phyloP scores from a whole-genome alignment of 2,113 vertebrate species.

The Indicator indicator region DNA sequence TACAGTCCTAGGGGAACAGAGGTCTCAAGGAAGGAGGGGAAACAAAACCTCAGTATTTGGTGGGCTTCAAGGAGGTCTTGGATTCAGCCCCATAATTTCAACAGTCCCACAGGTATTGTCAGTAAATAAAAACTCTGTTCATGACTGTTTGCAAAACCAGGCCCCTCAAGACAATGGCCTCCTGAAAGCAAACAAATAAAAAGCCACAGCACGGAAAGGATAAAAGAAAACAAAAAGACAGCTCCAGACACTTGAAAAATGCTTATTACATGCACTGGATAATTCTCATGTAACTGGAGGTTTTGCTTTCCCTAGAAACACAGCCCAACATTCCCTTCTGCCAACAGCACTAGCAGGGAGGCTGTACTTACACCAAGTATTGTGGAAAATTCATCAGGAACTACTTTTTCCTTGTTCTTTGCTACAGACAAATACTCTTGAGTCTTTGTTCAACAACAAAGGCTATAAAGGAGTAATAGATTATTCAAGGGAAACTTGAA shows the following conservation, averaged over 20 bases:
- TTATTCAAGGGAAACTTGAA: not conserved
- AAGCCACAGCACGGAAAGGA: not conserved
- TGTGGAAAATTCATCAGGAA: not conserved
- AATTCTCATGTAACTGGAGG: not conserved
- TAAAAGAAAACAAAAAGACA: not conserved
- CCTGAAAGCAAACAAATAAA: not conserved
- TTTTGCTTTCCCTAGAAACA: not conserved
- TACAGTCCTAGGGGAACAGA: not conserved
- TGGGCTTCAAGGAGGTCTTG: not conserved
- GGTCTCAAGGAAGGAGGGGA: not conserved
- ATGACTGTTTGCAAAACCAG: not conserved
- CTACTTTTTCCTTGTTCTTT: not conserved
- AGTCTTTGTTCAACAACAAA: not conserved
- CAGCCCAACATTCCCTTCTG: not conserved
- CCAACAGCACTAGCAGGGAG: not conserved
- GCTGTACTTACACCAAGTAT: not conserved
- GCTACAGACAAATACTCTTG: not conserved
- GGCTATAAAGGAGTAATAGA: not conserved
- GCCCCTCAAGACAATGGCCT: not conserved
- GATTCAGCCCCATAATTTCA: not conserved
- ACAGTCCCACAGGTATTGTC: not conserved
- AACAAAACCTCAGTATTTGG: not conserved
- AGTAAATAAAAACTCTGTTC: not conserved
- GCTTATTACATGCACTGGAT: not conserved
- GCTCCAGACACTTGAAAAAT: not conserved